These are phyloP conservation scores for Dicrostonyx torquatus DNA, from an alignment of 2,797 vertebrate species.

Conservation along the genomic window DNA sequence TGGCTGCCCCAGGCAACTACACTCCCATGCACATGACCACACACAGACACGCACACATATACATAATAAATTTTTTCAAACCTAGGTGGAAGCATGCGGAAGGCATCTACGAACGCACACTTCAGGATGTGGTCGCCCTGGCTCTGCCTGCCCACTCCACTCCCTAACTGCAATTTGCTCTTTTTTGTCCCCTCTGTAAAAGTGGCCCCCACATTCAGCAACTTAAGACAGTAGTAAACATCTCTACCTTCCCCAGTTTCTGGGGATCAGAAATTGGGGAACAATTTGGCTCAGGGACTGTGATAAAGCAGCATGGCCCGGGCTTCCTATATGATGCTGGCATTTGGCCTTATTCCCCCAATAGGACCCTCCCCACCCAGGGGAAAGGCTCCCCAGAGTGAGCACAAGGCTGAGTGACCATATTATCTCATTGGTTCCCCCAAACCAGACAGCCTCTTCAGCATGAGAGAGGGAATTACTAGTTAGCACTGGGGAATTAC, in stretches of 20 bases:
- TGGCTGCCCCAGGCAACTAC: not conserved
- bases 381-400: not conserved
- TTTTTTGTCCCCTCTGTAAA: not conserved
- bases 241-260: not conserved
- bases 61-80: not conserved
- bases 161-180: not conserved
- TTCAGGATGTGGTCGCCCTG: not conserved
- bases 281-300: not conserved
- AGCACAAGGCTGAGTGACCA: not conserved
- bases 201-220: not conserved
- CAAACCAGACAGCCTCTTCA: not conserved
- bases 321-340: not conserved
- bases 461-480: not conserved
- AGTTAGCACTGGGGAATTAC: not conserved
- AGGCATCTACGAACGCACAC: not conserved
- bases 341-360: not conserved
- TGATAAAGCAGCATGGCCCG: not conserved
- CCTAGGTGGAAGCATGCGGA: rapidly evolving
- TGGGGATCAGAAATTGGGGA: not conserved
- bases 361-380: too few species aligned
- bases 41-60: not conserved
- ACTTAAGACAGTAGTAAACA: not conserved
- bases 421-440: not conserved
- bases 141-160: not conserved
- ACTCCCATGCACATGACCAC: not conserved